Evolutionary conservation across 2,113 vertebrate species (phyloP), one percentile per base, ranked within the genome.

Genomic region (Gallinago media): DNA sequence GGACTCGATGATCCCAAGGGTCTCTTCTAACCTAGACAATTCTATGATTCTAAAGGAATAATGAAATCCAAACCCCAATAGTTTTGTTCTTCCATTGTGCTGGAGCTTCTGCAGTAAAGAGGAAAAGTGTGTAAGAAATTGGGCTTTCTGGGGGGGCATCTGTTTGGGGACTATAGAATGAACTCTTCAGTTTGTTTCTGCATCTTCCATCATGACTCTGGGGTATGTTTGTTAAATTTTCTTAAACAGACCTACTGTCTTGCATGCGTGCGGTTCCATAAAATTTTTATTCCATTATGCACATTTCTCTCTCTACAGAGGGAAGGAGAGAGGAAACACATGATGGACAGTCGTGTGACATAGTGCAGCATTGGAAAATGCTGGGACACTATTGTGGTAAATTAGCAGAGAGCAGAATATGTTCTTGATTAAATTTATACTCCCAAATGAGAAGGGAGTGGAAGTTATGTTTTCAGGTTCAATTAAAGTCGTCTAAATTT

Each of bases 381-480:
- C 8, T 79, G 83, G 44, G 73, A 81, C 59, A n/a, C 66, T 87
- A 1, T 25, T 84, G 56, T 88, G 82, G 58, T 81, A 38, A 88
- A 94, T 88, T 80, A 80, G 40, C 36, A 40, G 47, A 31, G 27
- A 80, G 38, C 6, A 73, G 55, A 88, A 59, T 59, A 72, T 44
- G 23, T 67, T 94, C 42, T 47, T 91, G 52, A 47, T 73, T 81
- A 55, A 86, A 80, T 86, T 92, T 59, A 25, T 73, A 5, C 29
- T 85, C 38, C 44, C 44, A 91, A 18, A 67, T 62, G 73, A 91
- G 79, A 90, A 65, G n/a, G 34, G 68, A 90, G 47, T 66, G 63
- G 34, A 93, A 77, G 66, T 62, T 55, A 32, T 26, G 22, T 89
- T 93, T 95, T 82, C 63, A 74, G 91, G 52, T 85, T 91, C 89